A percentile compares a stretch with the other conserved stretches of the same genome.
These are phyloP conservation scores for Rhodinocichla rosea DNA, from an alignment of 2,113 vertebrate species.

Conservation along the genomic window DNA sequence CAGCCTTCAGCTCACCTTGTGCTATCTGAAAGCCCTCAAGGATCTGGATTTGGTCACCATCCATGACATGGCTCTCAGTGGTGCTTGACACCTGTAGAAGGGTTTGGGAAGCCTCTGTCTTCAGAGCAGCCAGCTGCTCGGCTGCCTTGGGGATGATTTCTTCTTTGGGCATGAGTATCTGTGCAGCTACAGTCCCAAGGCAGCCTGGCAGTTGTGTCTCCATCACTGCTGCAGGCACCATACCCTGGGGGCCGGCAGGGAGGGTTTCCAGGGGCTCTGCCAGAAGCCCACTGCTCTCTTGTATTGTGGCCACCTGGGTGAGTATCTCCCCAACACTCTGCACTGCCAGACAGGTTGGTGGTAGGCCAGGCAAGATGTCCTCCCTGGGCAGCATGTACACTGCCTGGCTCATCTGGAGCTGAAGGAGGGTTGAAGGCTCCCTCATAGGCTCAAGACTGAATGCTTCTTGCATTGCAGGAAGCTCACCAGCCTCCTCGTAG, in stretches of 20 bases:
- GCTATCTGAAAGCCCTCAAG: slow-evolving; percentile 54
- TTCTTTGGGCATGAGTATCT: slow-evolving; percentile 75
- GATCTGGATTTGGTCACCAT: slow-evolving; percentile 60
- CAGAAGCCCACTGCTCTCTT: slow-evolving; percentile 66
- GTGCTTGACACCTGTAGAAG: slow-evolving; percentile 66
- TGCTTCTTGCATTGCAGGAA: not conserved
- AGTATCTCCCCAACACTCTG: slow-evolving; percentile 70
- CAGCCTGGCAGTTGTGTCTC: slow-evolving; percentile 52
- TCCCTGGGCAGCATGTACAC: slow-evolving; percentile 74
- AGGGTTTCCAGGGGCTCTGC: slow-evolving; percentile 64
- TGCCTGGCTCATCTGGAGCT: slow-evolving; percentile 66
- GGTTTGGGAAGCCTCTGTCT: slow-evolving; percentile 74
- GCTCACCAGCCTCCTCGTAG: slow-evolving; percentile 53
- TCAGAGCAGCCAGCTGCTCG: slow-evolving; percentile 68
- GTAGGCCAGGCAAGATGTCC: slow-evolving; percentile 51
- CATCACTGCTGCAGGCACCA: slow-evolving; percentile 10
- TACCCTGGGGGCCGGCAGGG: slow-evolving; percentile 20
- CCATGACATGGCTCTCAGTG: slow-evolving; percentile 63
- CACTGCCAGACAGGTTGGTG: slow-evolving; percentile 54
- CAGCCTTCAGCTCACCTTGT: slow-evolving; percentile 59
- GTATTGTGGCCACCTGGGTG: slow-evolving; percentile 40
- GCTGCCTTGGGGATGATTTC: not conserved
- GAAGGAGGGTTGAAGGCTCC: slow-evolving; percentile 56
- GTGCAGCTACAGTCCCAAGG: slow-evolving; percentile 61
- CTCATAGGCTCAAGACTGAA: slow-evolving; percentile 43